A percentile compares a stretch with the other conserved stretches of the same genome.
Conservation (phyloP, 1,140 invertebrate species). For the Euwallacea similis region DNA sequence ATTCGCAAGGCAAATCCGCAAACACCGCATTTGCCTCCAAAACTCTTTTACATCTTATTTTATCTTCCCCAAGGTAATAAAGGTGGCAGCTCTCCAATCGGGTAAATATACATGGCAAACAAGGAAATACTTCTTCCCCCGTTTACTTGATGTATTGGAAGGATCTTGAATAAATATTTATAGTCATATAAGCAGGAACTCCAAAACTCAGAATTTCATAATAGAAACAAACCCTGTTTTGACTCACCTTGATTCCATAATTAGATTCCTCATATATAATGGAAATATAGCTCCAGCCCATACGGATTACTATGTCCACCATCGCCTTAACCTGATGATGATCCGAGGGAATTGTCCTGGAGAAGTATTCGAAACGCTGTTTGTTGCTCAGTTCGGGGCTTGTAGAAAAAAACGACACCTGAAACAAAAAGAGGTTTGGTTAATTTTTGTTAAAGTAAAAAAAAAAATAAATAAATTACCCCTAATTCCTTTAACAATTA, state of each 20-base stretch:
- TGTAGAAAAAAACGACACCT: slow-evolving; percentile 96
- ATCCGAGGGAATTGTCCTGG: slow-evolving; percentile 92
- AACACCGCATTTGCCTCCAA: not conserved
- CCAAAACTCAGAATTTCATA: too few species aligned
- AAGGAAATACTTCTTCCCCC: too few species aligned
- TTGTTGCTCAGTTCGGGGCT: slow-evolving; percentile 94
- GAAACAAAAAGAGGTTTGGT: slow-evolving; percentile 45
- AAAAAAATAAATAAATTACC: too few species aligned
- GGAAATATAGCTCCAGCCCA: slow-evolving; percentile 93
- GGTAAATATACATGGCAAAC: too few species aligned
- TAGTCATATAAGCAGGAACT: too few species aligned
- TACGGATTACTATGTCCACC: slow-evolving; percentile 86
- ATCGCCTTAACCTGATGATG: slow-evolving; percentile 93
- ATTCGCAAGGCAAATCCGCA: too few species aligned
- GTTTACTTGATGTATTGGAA: too few species aligned
- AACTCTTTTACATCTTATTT: slow-evolving; percentile 15
- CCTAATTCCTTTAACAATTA: too few species aligned
- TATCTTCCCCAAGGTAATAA: slow-evolving; percentile 10
- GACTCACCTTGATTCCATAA: slow-evolving; percentile 88
- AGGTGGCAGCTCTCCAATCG: not conserved
- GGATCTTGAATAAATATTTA: too few species aligned
- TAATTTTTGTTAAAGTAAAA: too few species aligned
- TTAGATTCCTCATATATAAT: slow-evolving; percentile 96
- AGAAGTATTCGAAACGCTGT: slow-evolving; percentile 93
- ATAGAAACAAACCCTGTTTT: not conserved